These are phyloP conservation scores for Rallus crepitans DNA, from an alignment of 2,797 vertebrate genomes.

Conservation along the genomic window DNA sequence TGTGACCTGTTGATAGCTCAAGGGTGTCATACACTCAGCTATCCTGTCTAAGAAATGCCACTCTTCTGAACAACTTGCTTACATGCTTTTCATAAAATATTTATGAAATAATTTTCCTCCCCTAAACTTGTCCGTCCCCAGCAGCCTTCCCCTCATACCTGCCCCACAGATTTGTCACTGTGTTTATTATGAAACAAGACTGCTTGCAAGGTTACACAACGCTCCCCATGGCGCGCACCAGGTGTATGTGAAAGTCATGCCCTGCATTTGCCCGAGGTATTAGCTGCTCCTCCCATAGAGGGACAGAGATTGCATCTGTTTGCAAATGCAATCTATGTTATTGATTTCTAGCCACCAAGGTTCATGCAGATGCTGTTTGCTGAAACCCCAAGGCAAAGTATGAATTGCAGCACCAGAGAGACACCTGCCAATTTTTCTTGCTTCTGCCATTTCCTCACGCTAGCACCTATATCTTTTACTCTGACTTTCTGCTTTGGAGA, in stretches of 20 bases:
- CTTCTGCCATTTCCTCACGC: neutral
- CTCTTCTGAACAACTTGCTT: neutral
- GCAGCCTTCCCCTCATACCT: neutral
- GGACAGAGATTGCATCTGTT: conserved; percentile 57
- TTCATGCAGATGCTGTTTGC: conserved; percentile 41
- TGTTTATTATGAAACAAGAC: neutral
- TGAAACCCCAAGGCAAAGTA: conserved; percentile 34
- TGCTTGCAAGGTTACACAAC: neutral
- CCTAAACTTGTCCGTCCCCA: neutral
- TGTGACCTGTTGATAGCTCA: neutral
- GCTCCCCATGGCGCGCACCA: neutral
- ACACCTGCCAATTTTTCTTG: neutral
- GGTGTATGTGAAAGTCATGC: neutral
- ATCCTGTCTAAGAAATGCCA: neutral
- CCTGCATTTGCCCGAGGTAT: neutral
- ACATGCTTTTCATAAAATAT: neutral
- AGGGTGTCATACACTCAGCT: neutral
- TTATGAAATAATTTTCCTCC: neutral
- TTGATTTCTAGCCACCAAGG: conserved; percentile 41
- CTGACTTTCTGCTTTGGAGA: neutral
- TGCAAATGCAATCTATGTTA: conserved; percentile 58
- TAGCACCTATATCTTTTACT: neutral
- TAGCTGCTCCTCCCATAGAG: conserved; percentile 22
- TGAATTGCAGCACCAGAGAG: conserved; percentile 22
- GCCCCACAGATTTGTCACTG: neutral